These are phyloP conservation scores for Yponomeuta cagnagella DNA, from an alignment of 2,888 invertebrate species.

Conservation along the genomic window DNA sequence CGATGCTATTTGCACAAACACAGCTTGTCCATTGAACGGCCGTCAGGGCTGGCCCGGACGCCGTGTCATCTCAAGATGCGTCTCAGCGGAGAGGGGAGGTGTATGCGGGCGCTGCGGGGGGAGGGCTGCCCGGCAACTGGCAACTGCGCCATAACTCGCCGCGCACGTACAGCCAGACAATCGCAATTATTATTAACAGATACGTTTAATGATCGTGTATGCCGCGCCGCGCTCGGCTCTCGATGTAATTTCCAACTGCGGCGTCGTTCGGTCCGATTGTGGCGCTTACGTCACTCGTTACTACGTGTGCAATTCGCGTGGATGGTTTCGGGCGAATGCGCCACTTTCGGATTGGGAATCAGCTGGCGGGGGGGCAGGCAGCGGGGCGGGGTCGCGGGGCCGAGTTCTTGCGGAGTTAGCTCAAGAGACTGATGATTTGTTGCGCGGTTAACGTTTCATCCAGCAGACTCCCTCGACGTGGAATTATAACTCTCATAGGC, in stretches of 20 bases:
- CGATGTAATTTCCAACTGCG: conserved; percentile 37
- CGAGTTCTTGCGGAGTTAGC: conserved; percentile 49
- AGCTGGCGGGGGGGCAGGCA: conserved; percentile 30
- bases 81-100: conserved; percentile 22
- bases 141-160: conserved; percentile 67
- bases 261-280: conserved; percentile 40
- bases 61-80: conserved; percentile 61
- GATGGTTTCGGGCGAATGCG: conserved; percentile 33
- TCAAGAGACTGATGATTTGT: conserved; percentile 55
- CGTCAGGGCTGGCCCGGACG: conserved; percentile 29
- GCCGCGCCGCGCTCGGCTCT: conserved; percentile 42
- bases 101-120: conserved; percentile 20
- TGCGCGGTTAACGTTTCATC: conserved; percentile 56
- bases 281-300: conserved; percentile 38
- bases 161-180: conserved; percentile 69
- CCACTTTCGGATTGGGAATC: conserved; percentile 48
- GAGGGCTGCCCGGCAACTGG: conserved; percentile 36
- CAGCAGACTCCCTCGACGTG: conserved; percentile 43
- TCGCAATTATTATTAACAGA: conserved; percentile 72
- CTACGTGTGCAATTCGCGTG: conserved; percentile 47
- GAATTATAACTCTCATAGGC: conserved; percentile 50
- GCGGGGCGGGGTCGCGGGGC: conserved; percentile 28
- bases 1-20: conserved; percentile 43
- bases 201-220: conserved; percentile 67
- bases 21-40: conserved; percentile 21